Percentiles rank a stretch among this genome's conserved stretches.
These are phyloP conservation scores for Laterallus jamaicensis DNA, from an alignment of 2,113 vertebrate genomes.

Conservation along the genomic window DNA sequence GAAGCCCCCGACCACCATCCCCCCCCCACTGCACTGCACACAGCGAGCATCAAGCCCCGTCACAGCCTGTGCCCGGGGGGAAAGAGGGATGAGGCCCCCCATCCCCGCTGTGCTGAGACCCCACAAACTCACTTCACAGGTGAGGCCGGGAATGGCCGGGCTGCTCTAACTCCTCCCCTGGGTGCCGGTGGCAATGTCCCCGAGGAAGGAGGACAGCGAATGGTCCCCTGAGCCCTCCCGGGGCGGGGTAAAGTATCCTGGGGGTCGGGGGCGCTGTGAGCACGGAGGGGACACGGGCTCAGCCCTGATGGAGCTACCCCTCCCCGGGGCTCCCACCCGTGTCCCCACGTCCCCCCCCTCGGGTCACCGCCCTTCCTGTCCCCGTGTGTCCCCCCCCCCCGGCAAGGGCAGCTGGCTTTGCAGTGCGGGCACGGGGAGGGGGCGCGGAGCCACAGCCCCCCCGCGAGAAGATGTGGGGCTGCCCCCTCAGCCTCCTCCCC, in stretches of 20 bases:
- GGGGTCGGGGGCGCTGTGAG: not conserved
- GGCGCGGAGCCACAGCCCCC: not conserved
- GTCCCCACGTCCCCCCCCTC: not conserved
- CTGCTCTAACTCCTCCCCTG: not conserved
- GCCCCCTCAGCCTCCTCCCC: not conserved
- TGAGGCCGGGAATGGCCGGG: not conserved
- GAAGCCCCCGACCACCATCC: accelerated
- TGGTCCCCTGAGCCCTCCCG: not conserved
- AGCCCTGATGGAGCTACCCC: too few relatives aligned
- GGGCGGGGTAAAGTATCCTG: too few relatives aligned
- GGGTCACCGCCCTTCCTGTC: not conserved
- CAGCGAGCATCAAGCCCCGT: not conserved
- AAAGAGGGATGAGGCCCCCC: accelerated
- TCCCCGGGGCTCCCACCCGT: not conserved
- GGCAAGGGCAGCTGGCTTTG: not conserved
- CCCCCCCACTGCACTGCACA: not conserved
- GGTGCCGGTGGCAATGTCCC: not conserved
- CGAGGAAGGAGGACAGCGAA: not conserved
- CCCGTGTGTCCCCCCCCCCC: too few relatives aligned
- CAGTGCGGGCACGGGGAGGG: not conserved
- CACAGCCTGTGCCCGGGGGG: not conserved
- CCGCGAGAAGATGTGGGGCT: not conserved
- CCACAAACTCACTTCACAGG: not conserved
- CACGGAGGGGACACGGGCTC: too few relatives aligned
- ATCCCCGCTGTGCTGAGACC: not conserved